Percentiles rank a stretch among this genome's conserved stretches.
Evolutionary conservation across 2,888 invertebrate species (phyloP).

Genomic region (Nineta flava): DNA sequence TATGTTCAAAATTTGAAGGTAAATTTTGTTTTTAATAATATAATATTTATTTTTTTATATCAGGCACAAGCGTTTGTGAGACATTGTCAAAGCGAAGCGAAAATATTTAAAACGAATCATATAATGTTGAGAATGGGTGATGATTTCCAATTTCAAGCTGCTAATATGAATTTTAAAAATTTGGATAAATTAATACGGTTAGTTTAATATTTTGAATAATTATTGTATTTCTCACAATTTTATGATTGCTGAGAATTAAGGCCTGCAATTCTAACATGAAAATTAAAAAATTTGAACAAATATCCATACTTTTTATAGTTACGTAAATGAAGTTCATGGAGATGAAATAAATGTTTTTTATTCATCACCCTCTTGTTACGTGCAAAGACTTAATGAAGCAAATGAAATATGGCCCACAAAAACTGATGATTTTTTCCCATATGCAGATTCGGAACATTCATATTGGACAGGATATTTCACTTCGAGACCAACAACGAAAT

Average conservation of each 20-base stretch:
- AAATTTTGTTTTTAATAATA: too few species aligned
- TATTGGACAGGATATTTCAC: conserved; percentile 62
- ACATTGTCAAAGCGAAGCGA: background rate
- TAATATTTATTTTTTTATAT: too few species aligned
- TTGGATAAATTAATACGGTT: conserved; percentile 27
- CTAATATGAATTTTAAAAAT: conserved; percentile 34
- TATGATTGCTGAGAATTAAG: background rate
- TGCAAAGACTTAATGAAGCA: conserved; percentile 45
- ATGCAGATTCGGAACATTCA: conserved; percentile 42
- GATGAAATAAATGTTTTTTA: conserved; percentile 52
- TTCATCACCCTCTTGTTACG: conserved; percentile 67
- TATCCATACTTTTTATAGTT: conserved; percentile 25
- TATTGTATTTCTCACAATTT: background rate
- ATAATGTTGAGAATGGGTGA: conserved; percentile 82
- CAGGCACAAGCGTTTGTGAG: too few species aligned
- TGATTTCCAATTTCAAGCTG: conserved; percentile 73
- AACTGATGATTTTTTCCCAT: conserved; percentile 48
- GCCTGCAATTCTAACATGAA: too few species aligned
- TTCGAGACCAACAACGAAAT: conserved; percentile 39
- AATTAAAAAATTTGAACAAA: too few species aligned
- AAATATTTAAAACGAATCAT: conserved; percentile 42
- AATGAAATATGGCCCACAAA: conserved; percentile 27
- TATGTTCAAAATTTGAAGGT: too few species aligned
- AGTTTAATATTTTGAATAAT: background rate
- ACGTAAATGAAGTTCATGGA: conserved; percentile 42